Evolutionary conservation across 2,888 invertebrate genomes (phyloP).

Genomic region (Ephialtes manifestator): DNA sequence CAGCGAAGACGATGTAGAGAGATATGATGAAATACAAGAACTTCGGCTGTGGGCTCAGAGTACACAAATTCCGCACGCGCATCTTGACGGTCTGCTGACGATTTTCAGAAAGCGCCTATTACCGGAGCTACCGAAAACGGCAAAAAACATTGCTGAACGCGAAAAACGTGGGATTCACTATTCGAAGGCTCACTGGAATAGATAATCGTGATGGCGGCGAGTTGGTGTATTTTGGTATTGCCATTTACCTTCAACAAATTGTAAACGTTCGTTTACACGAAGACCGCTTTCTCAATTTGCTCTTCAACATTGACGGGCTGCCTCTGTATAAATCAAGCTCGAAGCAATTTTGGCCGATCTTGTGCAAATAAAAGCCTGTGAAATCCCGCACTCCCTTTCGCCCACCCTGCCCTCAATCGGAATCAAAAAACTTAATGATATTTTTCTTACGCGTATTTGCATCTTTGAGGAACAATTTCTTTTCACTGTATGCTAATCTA

Average conservation of each 20-base stretch:
- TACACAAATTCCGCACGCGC: constrained; percentile 17
- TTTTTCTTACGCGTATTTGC: no score
- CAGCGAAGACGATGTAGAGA: constrained; percentile 20
- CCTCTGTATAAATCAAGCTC: constrained; percentile 51
- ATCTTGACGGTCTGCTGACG: constrained; percentile 27
- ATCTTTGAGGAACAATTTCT: not conserved
- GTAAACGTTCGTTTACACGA: constrained; percentile 42
- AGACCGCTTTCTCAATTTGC: constrained; percentile 24
- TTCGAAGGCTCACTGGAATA: constrained; percentile 11
- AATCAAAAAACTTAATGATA: no score
- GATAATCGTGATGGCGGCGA: constrained; percentile 30
- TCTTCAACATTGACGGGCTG: constrained; percentile 51
- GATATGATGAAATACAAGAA: constrained; percentile 18
- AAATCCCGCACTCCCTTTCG: no score
- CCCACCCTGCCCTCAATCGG: no score
- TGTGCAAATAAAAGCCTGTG: no score
- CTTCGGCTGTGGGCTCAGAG: constrained; percentile 45
- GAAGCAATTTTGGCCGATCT: constrained; percentile 61
- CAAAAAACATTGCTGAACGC: constrained; percentile 39
- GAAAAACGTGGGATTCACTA: not conserved
- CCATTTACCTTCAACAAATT: constrained; percentile 9
- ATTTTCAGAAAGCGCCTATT: constrained; percentile 36
- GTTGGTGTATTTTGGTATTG: constrained; percentile 48
- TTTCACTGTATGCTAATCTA: not conserved
- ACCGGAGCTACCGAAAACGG: constrained; percentile 34